Conservation (phyloP, 2,888 invertebrate species). For the Sericinus montela region DNA sequence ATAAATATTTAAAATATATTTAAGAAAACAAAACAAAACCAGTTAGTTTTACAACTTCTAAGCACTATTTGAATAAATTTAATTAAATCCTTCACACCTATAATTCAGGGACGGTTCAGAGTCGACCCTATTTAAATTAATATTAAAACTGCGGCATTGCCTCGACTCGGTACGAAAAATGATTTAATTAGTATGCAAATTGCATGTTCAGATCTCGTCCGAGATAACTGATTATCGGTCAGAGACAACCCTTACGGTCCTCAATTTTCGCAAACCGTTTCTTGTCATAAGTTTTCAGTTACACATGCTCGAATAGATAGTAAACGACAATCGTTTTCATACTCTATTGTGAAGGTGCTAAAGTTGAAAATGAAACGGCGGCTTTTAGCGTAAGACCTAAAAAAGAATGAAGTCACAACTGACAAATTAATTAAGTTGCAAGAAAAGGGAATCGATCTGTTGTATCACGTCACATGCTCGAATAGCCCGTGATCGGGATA, state of each 20-base stretch:
- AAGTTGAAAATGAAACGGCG: conserved; percentile 15
- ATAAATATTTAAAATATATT: no score
- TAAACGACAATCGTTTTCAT: conserved; percentile 3
- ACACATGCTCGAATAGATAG: conserved; percentile 33
- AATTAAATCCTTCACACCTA: no score
- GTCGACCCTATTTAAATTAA: not conserved
- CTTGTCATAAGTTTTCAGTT: conserved; percentile 40
- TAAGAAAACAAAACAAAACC: no score
- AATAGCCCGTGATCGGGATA: conserved; percentile 33
- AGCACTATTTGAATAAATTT: no score
- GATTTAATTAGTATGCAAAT: conserved; percentile 69
- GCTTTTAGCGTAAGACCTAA: conserved; percentile 22
- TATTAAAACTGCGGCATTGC: not conserved
- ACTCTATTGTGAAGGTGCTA: not conserved
- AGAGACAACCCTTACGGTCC: conserved; percentile 41
- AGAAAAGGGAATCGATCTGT: conserved; percentile 61
- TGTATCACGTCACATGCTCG: conserved; percentile 59
- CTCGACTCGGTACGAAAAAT: conserved; percentile 37
- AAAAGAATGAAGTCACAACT: conserved; percentile 35
- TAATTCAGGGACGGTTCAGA: not conserved
- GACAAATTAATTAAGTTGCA: conserved; percentile 67
- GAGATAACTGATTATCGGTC: conserved; percentile 48
- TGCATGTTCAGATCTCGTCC: conserved; percentile 51
- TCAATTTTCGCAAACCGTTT: conserved; percentile 33
- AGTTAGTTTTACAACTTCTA: no score